A percentile compares a stretch with the other conserved stretches of the same genome.
These are phyloP conservation scores for Entomyzon cyanotis DNA, from an alignment of 2,113 vertebrate species.

Conservation along the genomic window DNA sequence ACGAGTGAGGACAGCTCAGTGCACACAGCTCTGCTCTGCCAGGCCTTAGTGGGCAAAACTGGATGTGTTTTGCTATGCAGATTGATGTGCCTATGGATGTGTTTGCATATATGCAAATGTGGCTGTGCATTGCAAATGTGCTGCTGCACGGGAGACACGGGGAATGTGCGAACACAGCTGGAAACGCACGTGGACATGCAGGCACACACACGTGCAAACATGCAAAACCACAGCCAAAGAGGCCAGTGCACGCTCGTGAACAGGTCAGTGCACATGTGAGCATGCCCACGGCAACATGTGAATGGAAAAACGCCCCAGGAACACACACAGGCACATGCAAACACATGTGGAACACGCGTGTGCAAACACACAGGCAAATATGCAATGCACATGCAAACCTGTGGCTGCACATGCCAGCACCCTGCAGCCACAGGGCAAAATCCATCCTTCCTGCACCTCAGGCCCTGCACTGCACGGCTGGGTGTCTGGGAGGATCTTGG, in stretches of 20 bases:
- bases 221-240: accelerated
- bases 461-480: accelerated
- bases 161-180: accelerated
- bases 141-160: accelerated
- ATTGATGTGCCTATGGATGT: accelerated
- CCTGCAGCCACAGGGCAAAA: accelerated
- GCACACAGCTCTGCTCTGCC: neutral
- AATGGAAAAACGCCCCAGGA: accelerated
- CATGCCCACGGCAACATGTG: accelerated
- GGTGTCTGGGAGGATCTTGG: accelerated
- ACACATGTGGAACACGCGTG: accelerated
- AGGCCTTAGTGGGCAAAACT: accelerated
- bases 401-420: accelerated
- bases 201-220: neutral
- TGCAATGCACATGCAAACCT: accelerated
- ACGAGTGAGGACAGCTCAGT: neutral
- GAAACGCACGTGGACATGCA: accelerated
- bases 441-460: accelerated
- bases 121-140: accelerated
- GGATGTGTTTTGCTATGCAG: accelerated
- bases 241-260: accelerated
- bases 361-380: neutral
- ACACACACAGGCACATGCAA: accelerated
- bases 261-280: too few relatives aligned
- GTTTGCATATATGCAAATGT: neutral